These are phyloP conservation scores for Manis crassicaudata DNA, from an alignment of 2,797 vertebrate genomes.

Conservation along the genomic window DNA sequence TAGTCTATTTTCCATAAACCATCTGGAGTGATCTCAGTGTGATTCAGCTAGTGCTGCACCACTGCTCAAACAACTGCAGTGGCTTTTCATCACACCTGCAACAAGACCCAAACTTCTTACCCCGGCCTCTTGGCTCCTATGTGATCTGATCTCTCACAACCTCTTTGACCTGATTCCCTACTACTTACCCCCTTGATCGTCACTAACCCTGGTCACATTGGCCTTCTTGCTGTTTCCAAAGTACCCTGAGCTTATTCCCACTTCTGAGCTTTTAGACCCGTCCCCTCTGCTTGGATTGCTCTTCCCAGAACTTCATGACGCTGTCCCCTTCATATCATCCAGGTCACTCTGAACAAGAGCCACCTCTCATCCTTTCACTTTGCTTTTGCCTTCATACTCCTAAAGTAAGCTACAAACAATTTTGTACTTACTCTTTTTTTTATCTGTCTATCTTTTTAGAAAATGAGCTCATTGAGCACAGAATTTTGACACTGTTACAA, in stretches of 20 bases:
- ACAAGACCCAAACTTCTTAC: background rate
- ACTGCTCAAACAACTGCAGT: background rate
- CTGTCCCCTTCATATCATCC: background rate
- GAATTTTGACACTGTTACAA: background rate
- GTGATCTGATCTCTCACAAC: background rate
- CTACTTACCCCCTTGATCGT: background rate
- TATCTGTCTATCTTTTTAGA: background rate
- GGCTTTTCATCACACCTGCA: background rate
- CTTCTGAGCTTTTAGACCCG: background rate
- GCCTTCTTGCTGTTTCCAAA: background rate
- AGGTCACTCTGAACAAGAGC: background rate
- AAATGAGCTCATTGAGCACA: background rate
- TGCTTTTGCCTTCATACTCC: background rate
- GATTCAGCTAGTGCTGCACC: background rate
- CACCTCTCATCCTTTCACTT: background rate
- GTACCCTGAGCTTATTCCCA: background rate
- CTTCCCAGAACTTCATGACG: background rate
- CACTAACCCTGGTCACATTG: background rate
- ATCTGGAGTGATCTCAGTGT: background rate
- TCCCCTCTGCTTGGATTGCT: background rate
- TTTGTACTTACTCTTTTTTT: background rate
- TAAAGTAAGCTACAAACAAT: background rate
- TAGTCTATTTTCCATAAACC: background rate
- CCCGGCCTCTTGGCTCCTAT: background rate
- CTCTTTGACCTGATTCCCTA: background rate